These are phyloP conservation scores for Dipus sagitta DNA, from an alignment of 2,797 vertebrate species.

Conservation along the genomic window DNA sequence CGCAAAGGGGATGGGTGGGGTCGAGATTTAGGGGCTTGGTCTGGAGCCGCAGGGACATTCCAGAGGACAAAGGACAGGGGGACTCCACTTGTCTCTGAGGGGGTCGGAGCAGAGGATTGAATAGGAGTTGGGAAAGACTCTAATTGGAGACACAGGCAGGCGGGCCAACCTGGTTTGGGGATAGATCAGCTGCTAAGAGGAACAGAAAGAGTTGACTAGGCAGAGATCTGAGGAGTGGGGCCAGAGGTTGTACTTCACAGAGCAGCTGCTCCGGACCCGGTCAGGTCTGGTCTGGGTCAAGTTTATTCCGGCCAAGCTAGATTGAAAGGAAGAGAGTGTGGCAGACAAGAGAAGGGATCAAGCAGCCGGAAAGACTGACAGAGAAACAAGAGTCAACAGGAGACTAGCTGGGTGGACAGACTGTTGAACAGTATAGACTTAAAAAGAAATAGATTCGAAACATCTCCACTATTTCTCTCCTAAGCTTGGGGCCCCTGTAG, in stretches of 20 bases:
- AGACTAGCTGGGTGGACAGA: no score
- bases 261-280: not conserved
- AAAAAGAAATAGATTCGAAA: not conserved
- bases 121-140: not conserved
- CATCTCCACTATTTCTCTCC: not conserved
- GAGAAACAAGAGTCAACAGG: fast-evolving
- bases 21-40: fast-evolving
- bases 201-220: fast-evolving
- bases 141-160: no score
- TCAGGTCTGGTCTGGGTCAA: no score
- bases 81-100: conserved; percentile 33
- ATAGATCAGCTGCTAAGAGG: fast-evolving
- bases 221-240: fast-evolving
- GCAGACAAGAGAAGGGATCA: no score
- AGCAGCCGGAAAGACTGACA: not conserved
- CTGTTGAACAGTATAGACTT: not conserved
- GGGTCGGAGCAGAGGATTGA: not conserved
- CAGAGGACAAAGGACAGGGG: not conserved
- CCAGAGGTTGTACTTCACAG: not conserved
- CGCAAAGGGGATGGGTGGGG: no score
- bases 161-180: not conserved
- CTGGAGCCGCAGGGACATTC: not conserved
- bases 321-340: not conserved
- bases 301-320: not conserved
- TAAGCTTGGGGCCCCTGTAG: not conserved